Base-by-base conservation (phyloP, 2,113 vertebrate species). In the Coptodon bakossiorum region DNA sequence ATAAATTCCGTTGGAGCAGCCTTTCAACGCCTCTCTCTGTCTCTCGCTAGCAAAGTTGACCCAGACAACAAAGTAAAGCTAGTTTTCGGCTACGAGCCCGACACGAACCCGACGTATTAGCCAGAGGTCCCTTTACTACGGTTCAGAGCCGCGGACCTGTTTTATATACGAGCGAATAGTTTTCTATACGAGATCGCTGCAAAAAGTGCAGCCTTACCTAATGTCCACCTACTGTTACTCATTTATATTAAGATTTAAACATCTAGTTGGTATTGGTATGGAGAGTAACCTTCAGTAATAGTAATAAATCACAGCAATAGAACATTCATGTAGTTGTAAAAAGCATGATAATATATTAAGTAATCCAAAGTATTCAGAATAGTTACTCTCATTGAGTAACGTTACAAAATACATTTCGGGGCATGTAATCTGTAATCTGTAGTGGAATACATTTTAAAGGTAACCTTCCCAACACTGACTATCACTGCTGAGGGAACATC, bases 191-290 rank as follows among this genome's bases (percentile, higher is more conserved):
- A 50, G 48, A 8, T 50, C 7, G 0, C 16, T 2, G 16, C 48
- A 50, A 1, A 50, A 2, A 3, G 48, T 50, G 48, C 17, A 19
- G 7, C 48, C 0, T 50, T 50, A 50, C 17, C 17, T 19, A 19
- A 50, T 0, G 48, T 50, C 17, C 48, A 50, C 48, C 48, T 50
- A 0, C 48, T 50, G 48, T 52, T 9, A 19, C 48, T 5, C 48
- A 52, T 52, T 52, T 52, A 52, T 52, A 52, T 52, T 0, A 52
- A 52, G 48, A 0, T 9, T 52, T 52, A 52, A 50, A 50, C 16
- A 50, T 50, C 0, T 5, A 5, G 48, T 0, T 50, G 17, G 48
- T 50, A 4, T 19, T 9, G 17, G 17, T 52, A 0, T 52, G 4
- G 48, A 2, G 17, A 19, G 48, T 19, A 0, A 0, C 52, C n/a